phyloP scores from a whole-genome alignment of 2,797 vertebrate genomes.

The Urocyon cinereoargenteus region DNA sequence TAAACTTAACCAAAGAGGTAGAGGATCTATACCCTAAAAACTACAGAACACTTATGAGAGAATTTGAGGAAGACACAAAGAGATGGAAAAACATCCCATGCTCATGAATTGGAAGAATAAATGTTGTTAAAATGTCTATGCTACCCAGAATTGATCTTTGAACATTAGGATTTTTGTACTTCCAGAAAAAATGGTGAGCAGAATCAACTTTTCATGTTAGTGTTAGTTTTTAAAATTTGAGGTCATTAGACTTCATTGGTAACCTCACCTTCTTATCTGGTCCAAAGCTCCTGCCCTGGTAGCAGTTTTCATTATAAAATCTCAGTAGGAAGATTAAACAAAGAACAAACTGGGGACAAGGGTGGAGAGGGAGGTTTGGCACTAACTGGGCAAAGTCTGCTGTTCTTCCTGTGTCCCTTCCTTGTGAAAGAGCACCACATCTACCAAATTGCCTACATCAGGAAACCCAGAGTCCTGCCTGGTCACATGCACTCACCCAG shows the following conservation, averaged over 20 bases:
- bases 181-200: background rate
- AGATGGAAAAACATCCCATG: no score
- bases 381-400: background rate
- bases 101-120: no score
- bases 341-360: background rate
- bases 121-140: no score
- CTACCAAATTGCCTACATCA: fast-evolving
- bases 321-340: background rate
- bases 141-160: background rate
- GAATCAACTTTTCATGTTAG: background rate
- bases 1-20: no score
- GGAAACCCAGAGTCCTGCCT: background rate
- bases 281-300: background rate
- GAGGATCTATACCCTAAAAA: no score
- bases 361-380: background rate
- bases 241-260: background rate
- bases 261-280: background rate
- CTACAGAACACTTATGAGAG: no score
- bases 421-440: background rate
- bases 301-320: background rate
- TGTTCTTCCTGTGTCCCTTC: background rate
- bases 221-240: conserved; percentile 11
- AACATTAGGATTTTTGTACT: background rate
- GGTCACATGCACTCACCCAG: background rate
- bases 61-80: no score